These are phyloP conservation scores for Drosophila tani DNA, from an alignment of 1,140 invertebrate species.

Conservation along the genomic window DNA sequence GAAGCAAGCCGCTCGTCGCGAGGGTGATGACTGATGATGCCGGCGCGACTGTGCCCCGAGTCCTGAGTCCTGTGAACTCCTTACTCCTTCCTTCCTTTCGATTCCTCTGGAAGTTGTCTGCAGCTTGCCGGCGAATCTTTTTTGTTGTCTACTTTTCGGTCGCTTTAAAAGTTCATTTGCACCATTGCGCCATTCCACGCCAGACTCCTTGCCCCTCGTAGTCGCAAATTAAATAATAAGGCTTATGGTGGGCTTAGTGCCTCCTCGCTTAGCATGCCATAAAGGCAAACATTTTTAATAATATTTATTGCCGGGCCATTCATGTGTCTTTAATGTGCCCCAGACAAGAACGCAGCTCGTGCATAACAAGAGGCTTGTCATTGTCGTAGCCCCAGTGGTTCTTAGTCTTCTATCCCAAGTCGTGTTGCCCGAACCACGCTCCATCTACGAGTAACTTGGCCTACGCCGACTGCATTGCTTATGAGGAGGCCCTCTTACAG, in stretches of 20 bases:
- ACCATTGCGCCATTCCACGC: conserved; percentile 8
- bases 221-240: conserved; percentile 80
- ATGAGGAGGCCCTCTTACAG: conserved; percentile 38
- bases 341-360: conserved; percentile 80
- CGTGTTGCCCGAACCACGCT: conserved; percentile 55
- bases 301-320: conserved; percentile 82
- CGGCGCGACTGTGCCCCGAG: conserved; percentile 32
- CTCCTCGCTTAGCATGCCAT: conserved; percentile 75
- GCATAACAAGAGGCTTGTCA: conserved; percentile 77
- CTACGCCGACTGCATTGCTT: conserved; percentile 73
- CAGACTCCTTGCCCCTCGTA: conserved; percentile 6
- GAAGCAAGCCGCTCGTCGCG: conserved; percentile 41
- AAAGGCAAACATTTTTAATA: conserved; percentile 77
- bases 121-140: conserved; percentile 50
- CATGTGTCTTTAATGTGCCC: conserved; percentile 82
- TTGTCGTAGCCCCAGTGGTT: conserved; percentile 14
- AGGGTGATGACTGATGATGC: conserved; percentile 83
- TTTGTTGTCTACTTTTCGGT: conserved; percentile 74
- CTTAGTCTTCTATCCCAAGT: conserved; percentile 6
- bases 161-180: conserved; percentile 79
- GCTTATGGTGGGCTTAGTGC: conserved; percentile 78
- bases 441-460: conserved; percentile 65
- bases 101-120: conserved; percentile 36
- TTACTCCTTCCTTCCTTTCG: conserved; percentile 4
- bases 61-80: background rate